A percentile compares a stretch with the other conserved stretches of the same genome.
phyloP scores from a whole-genome alignment of 2,888 invertebrate genomes.

The Stenolophus ochropezus region DNA sequence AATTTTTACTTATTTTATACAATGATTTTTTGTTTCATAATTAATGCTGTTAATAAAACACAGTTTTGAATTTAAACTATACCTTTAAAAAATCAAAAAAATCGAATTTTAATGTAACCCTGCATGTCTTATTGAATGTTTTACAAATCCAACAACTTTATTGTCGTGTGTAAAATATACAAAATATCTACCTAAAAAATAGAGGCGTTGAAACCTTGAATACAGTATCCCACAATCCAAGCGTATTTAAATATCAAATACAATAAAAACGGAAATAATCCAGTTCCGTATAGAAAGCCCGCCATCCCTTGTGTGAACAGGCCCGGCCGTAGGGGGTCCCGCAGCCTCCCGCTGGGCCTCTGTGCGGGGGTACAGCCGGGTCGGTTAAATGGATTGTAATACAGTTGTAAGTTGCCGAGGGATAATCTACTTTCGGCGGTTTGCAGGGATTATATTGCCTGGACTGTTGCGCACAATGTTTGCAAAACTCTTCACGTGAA shows the following conservation, averaged over 20 bases:
- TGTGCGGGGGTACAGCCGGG: background rate
- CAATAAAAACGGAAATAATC: conserved; percentile 30
- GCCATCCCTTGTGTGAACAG: conserved; percentile 25
- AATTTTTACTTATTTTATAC: no score
- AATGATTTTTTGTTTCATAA: no score
- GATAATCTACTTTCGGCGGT: conserved; percentile 45
- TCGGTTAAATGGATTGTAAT: conserved; percentile 47
- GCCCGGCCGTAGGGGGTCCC: conserved; percentile 24
- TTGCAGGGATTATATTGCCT: conserved; percentile 25
- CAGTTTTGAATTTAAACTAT: no score
- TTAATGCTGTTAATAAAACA: no score
- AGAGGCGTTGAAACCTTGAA: background rate
- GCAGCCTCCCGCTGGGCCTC: background rate
- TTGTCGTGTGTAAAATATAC: background rate
- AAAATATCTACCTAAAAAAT: background rate
- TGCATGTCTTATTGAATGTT: background rate
- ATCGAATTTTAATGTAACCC: no score
- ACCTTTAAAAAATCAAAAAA: no score
- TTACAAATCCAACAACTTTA: background rate
- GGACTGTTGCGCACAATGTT: conserved; percentile 20
- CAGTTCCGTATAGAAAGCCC: conserved; percentile 8
- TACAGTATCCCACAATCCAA: background rate
- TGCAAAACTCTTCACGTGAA: conserved; percentile 17
- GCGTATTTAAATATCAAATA: conserved; percentile 41
- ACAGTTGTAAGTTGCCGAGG: conserved; percentile 43